Conservation (phyloP, 2,113 vertebrate species). For the Carollia perspicillata region DNA sequence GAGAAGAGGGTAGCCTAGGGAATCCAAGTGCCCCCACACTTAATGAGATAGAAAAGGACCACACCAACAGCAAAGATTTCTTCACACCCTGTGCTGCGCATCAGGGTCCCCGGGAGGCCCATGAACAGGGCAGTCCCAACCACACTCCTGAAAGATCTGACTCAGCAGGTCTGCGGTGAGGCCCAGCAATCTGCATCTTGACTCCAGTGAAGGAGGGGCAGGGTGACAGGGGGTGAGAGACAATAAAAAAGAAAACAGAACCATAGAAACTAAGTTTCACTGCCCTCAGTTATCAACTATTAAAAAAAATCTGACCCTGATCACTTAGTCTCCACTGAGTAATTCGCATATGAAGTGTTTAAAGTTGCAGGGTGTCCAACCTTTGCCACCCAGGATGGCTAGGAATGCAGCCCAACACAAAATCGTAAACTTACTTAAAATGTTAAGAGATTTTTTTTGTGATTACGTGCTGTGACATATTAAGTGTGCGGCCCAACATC, state of each 20-base stretch:
- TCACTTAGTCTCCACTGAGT: background rate
- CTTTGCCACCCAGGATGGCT: too few species aligned
- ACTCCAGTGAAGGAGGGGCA: background rate
- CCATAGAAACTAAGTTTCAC: background rate
- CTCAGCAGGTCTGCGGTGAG: background rate
- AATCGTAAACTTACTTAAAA: too few species aligned
- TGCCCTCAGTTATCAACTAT: background rate
- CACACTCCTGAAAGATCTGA: background rate
- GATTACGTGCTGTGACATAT: too few species aligned
- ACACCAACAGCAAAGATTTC: background rate
- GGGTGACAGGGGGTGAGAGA: background rate
- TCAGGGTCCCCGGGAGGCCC: background rate
- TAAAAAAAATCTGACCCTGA: background rate
- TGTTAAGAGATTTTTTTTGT: too few species aligned
- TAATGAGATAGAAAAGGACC: background rate
- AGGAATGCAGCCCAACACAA: too few species aligned
- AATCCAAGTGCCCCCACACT: background rate
- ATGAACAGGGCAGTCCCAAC: background rate
- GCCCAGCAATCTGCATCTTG: background rate
- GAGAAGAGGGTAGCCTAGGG: background rate
- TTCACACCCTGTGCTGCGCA: background rate
- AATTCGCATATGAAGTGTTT: background rate
- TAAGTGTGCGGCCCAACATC: too few species aligned
- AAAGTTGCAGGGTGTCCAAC: too few species aligned
- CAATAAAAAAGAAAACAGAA: background rate